Conservation (phyloP, 2,113 vertebrate genomes). For the Cryptotis parvus region DNA sequence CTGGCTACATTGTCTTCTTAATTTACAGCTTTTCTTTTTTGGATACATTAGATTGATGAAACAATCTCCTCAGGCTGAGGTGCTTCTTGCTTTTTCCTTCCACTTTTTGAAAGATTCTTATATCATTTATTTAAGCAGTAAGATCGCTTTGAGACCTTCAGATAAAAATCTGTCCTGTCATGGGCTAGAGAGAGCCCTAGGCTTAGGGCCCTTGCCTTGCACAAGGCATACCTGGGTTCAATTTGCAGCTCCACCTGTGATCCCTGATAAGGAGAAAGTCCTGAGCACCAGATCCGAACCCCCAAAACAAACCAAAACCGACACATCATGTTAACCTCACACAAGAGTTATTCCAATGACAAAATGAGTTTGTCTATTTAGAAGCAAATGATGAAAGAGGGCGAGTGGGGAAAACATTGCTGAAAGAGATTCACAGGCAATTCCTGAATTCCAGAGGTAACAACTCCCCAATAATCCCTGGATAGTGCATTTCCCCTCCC, state of each 20-base stretch:
- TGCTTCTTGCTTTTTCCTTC: slow-evolving; percentile 35
- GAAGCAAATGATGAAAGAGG: not conserved
- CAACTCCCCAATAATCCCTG: not conserved
- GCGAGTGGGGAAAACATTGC: not conserved
- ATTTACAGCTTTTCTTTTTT: not conserved
- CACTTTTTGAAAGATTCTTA: slow-evolving; percentile 17
- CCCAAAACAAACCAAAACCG: not conserved
- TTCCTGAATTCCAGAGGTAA: not conserved
- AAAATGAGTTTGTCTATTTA: not conserved
- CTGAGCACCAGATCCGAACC: no score
- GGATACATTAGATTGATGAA: not conserved
- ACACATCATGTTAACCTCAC: not conserved
- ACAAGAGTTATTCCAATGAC: not conserved
- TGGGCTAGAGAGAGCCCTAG: no score
- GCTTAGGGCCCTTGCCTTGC: no score
- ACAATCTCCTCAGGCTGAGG: not conserved
- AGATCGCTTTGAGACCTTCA: slow-evolving; percentile 17
- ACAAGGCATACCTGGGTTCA: no score
- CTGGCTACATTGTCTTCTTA: not conserved
- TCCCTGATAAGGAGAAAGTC: no score
- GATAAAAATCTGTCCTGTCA: not conserved
- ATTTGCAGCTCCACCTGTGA: no score
- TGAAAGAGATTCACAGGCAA: no score
- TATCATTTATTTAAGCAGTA: slow-evolving; percentile 36
- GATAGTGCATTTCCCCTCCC: not conserved